Evolutionary conservation across 1,140 invertebrate species (phyloP), one percentile per base, ranked within the genome.

Genomic region (Tenebrio molitor): DNA sequence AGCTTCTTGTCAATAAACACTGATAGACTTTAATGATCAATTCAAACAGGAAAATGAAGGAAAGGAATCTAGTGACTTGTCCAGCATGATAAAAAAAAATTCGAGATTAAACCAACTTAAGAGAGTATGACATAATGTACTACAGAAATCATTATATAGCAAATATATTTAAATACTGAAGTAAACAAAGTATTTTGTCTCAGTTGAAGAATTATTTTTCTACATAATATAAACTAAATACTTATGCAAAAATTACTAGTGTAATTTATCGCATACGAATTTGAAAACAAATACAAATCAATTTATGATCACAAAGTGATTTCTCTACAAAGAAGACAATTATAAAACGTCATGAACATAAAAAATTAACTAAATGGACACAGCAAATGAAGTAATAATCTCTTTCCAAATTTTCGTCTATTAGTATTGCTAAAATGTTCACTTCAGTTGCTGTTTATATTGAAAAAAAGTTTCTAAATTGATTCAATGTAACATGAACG

Each of bases 161-260:
- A 58, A 58, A 58, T 58, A 58, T 58, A 58, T 58, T 58, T 25
- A 58, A 58, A 58, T 58, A 58, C 50, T 58, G 50, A 25, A 58
- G 50, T 58, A 58, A 58, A 29, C 23, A 58, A 58, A 58, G 10
- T 58, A 33, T 25, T 58, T 58, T 58, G 3, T 39, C 7, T 29
- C 12, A 58, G 29, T 25, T 58, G 2, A 25, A 34, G 23, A 58
- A 29, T n/a, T 29, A 25, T 14, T 33, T 29, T 58, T 29, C 23
- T 17, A 29, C 3, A 29, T 19, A 50, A 50, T 16, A 50, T 50
- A 58, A 58, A n/a, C 4, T 12, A 39, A 39, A 39, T 12, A 5
- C 36, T 7, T 39, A 39, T 39, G 36, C 36, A 39, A 25, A 58
- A 58, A 8, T 19, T 8, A 17, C 15, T 21, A 17, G 23, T 3